Conservation (phyloP, 2,113 vertebrate species). For the Pygathrix nemaeus region DNA sequence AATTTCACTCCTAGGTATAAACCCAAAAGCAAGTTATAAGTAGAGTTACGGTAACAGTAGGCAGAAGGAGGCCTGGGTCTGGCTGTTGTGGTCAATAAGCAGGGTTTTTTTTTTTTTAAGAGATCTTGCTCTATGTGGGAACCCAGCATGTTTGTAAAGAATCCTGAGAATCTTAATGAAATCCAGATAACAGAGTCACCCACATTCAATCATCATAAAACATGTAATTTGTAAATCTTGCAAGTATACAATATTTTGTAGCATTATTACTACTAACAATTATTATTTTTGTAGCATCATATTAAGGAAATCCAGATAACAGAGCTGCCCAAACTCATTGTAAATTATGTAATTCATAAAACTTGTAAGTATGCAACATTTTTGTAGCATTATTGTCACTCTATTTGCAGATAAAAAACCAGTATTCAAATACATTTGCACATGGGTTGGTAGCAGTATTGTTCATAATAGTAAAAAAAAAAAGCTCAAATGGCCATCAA, state of each 20-base stretch:
- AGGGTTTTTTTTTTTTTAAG: background rate
- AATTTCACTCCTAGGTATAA: background rate
- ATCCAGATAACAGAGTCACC: background rate
- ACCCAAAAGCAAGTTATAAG: background rate
- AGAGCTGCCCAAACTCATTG: accelerated
- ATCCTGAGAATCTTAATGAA: background rate
- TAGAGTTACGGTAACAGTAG: background rate
- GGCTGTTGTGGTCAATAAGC: background rate
- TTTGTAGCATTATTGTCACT: constrained; percentile 70
- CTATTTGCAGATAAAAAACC: background rate
- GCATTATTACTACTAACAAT: constrained; percentile 48
- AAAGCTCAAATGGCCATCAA: background rate
- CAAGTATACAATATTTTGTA: constrained; percentile 53
- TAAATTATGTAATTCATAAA: constrained; percentile 54
- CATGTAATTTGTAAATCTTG: constrained; percentile 59
- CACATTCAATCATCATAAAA: background rate
- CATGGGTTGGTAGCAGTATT: background rate
- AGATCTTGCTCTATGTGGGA: too few relatives aligned
- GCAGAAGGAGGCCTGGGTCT: background rate
- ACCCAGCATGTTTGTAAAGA: background rate
- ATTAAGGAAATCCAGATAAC: background rate
- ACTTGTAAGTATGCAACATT: constrained; percentile 56
- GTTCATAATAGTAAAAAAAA: background rate
- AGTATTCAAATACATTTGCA: accelerated
- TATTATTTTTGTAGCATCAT: too few relatives aligned